Percentiles rank a stretch among this genome's conserved stretches.
These are phyloP conservation scores for Eulemur rufifrons DNA, from an alignment of 2,113 vertebrate species.

Conservation along the genomic window DNA sequence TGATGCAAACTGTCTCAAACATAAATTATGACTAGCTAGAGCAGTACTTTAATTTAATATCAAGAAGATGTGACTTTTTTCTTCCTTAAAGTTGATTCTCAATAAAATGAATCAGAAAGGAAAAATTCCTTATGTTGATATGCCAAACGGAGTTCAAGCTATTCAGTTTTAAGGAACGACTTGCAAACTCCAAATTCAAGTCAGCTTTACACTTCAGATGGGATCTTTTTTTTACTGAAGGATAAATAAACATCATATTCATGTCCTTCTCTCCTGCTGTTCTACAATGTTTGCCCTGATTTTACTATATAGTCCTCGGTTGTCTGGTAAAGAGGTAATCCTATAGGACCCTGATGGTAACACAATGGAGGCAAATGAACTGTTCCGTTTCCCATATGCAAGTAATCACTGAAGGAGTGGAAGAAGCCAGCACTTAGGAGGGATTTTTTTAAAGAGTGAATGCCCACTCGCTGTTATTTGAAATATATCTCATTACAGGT, in stretches of 20 bases:
- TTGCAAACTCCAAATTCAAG: neutral
- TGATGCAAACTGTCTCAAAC: constrained; percentile 13
- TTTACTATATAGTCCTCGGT: neutral
- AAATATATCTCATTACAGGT: neutral
- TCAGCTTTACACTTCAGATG: neutral
- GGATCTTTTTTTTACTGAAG: neutral
- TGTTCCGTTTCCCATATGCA: neutral
- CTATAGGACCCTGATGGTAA: neutral
- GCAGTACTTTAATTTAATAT: constrained; percentile 24
- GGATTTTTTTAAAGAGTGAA: neutral
- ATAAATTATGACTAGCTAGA: neutral
- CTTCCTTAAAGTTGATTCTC: constrained; percentile 16
- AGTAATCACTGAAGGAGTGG: neutral
- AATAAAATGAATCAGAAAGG: neutral
- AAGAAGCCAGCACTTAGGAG: neutral
- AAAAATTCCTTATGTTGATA: neutral
- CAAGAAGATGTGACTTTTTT: neutral
- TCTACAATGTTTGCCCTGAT: neutral
- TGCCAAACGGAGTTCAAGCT: neutral
- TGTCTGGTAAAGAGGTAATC: neutral
- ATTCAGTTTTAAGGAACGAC: neutral
- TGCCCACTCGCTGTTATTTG: neutral
- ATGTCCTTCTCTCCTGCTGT: neutral
- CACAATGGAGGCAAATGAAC: neutral
- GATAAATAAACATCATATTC: neutral